Conservation (phyloP, 2,797 vertebrate species). For the Acridotheres tristis region DNA sequence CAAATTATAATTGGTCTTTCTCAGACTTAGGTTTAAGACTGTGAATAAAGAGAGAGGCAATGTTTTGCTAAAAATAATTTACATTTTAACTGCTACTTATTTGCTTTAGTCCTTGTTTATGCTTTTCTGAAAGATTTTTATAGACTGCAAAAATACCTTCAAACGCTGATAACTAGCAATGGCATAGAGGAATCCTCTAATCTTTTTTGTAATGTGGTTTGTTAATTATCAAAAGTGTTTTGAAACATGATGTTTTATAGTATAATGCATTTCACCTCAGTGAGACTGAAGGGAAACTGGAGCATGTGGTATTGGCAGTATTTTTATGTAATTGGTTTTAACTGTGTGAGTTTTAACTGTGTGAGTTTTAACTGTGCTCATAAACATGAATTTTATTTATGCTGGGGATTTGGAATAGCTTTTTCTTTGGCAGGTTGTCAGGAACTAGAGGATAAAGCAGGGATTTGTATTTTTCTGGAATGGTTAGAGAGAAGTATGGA, state of each 20-base stretch:
- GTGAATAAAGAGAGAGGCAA: background rate
- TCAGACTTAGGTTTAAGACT: background rate
- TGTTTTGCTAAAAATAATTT: background rate
- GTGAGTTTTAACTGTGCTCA: background rate
- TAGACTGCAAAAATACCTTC: background rate
- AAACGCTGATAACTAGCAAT: background rate
- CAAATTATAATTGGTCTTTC: background rate
- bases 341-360: background rate
- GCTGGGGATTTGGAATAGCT: background rate
- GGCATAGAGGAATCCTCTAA: background rate
- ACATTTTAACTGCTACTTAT: background rate
- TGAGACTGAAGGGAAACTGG: background rate
- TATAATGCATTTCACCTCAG: background rate
- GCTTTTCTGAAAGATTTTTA: background rate
- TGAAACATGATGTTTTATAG: background rate
- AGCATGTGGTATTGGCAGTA: background rate
- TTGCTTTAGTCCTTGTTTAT: background rate
- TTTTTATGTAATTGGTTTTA: conserved; percentile 6
- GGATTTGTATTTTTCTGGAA: background rate
- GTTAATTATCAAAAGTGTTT: background rate
- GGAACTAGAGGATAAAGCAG: background rate
- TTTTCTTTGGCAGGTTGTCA: background rate
- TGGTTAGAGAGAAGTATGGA: background rate
- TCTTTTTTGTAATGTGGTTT: background rate
- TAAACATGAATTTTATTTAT: background rate